These are phyloP conservation scores for Sebastes iracundus DNA, from an alignment of 2,797 vertebrate species.

Conservation along the genomic window DNA sequence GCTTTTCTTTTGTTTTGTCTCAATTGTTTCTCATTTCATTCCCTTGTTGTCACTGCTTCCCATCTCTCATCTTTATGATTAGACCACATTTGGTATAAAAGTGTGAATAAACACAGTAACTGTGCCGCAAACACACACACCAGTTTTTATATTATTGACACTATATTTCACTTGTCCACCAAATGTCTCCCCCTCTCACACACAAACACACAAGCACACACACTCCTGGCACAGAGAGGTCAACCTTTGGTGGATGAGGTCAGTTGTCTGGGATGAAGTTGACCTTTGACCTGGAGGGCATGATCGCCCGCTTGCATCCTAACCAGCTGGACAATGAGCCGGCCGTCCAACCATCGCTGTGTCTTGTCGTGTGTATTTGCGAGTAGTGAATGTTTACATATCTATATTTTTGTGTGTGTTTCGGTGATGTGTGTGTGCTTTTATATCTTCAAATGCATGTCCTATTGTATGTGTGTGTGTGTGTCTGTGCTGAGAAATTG, in stretches of 20 bases:
- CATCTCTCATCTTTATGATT: background rate
- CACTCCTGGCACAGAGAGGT: slow-evolving; percentile 58
- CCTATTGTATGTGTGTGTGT: slow-evolving; percentile 1
- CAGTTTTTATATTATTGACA: background rate
- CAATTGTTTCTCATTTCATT: background rate
- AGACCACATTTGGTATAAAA: background rate
- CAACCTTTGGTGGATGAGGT: slow-evolving; percentile 75
- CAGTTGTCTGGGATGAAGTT: slow-evolving; percentile 81
- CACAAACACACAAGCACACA: slow-evolving; percentile 7
- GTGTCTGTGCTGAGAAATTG: slow-evolving; percentile 22
- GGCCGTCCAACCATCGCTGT: background rate
- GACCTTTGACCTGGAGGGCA: slow-evolving; percentile 77
- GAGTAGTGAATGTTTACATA: background rate
- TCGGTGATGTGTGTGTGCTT: background rate
- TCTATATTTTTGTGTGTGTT: slow-evolving; percentile 2
- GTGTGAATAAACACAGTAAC: background rate
- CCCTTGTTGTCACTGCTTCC: background rate
- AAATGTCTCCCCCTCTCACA: slow-evolving; percentile 6
- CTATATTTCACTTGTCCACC: slow-evolving; percentile 16
- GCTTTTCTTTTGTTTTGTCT: background rate
- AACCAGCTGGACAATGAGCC: slow-evolving; percentile 77
- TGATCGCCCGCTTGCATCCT: slow-evolving; percentile 68
- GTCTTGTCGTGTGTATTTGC: slow-evolving; percentile 10
- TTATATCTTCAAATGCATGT: background rate
- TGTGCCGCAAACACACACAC: background rate